These are phyloP conservation scores for Drosophila obscura DNA, from an alignment of 1,140 invertebrate genomes.

Conservation along the genomic window DNA sequence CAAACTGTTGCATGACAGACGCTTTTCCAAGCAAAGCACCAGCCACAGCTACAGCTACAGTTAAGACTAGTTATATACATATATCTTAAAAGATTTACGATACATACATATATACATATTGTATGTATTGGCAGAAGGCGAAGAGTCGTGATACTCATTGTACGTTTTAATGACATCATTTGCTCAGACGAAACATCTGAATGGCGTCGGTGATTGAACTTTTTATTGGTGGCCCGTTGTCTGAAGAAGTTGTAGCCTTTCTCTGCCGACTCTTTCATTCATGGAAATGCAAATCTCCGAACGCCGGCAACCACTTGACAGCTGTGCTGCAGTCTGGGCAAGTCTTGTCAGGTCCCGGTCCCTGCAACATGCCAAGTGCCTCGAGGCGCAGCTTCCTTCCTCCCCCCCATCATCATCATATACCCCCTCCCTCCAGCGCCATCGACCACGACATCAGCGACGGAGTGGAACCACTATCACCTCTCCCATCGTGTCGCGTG, in stretches of 20 bases:
- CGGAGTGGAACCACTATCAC: slow-evolving; percentile 67
- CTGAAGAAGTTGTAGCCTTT: slow-evolving; percentile 54
- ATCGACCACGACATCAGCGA: slow-evolving; percentile 10
- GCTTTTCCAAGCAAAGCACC: slow-evolving; percentile 46
- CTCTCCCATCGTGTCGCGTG: slow-evolving; percentile 66
- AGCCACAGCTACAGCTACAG: no score
- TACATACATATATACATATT: no score
- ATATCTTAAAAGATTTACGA: no score
- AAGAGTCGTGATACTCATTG: slow-evolving; percentile 63
- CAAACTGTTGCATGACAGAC: slow-evolving; percentile 72
- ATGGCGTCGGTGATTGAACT: slow-evolving; percentile 68
- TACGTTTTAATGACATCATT: slow-evolving; percentile 70
- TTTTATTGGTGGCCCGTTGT: slow-evolving; percentile 54
- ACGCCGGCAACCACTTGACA: slow-evolving; percentile 66
- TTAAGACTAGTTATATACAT: no score
- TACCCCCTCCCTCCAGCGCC: slow-evolving; percentile 1
- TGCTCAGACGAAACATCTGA: slow-evolving; percentile 40
- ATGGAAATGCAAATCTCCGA: slow-evolving; percentile 75
- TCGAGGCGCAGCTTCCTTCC: slow-evolving; percentile 55
- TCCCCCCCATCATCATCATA: background rate
- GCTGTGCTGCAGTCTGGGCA: slow-evolving; percentile 44
- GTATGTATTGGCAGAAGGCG: background rate
- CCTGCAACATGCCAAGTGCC: slow-evolving; percentile 64
- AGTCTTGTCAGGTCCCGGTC: slow-evolving; percentile 34
- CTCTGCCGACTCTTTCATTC: slow-evolving; percentile 64